These are phyloP conservation scores for Eurytoma adleriae DNA, from an alignment of 2,888 invertebrate genomes.

Conservation along the genomic window DNA sequence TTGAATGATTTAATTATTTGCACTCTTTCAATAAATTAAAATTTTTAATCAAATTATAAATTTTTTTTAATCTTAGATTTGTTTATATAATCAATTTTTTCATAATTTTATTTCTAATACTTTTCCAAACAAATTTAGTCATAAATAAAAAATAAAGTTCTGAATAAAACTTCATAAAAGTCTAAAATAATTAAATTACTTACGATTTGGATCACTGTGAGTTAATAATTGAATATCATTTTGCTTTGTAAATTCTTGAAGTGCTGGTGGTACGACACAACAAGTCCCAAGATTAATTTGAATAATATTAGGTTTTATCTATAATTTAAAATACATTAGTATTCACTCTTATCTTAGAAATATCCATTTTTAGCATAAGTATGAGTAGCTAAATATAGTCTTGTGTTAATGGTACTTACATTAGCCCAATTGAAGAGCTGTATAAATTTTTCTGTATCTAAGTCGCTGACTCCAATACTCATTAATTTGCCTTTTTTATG, in stretches of 20 bases:
- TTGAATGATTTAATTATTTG: constrained; percentile 54
- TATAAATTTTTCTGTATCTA: constrained; percentile 89
- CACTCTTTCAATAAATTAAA: not conserved
- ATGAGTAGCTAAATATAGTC: constrained; percentile 5
- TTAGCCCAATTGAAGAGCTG: constrained; percentile 86
- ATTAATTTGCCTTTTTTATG: constrained; percentile 81
- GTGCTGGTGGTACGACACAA: constrained; percentile 94
- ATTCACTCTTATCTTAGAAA: constrained; percentile 4
- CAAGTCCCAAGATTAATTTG: constrained; percentile 96
- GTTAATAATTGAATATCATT: constrained; percentile 95
- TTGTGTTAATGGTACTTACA: constrained; percentile 69
- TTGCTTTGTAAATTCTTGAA: constrained; percentile 92
- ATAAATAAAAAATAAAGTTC: not conserved
- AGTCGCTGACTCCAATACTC: constrained; percentile 89
- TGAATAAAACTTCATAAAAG: constrained; percentile 14
- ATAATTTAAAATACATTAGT: constrained; percentile 57
- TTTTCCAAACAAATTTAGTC: not conserved
- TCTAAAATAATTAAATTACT: constrained; percentile 62
- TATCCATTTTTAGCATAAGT: constrained; percentile 13
- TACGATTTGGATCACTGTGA: constrained; percentile 95
- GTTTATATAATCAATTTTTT: constrained; percentile 12
- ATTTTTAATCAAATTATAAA: not conserved
- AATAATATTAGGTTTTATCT: constrained; percentile 90
- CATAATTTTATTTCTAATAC: too few relatives aligned
- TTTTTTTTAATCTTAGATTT: constrained; percentile 20